Conservation (phyloP, 2,113 vertebrate genomes). For the Ranitomeya variabilis region DNA sequence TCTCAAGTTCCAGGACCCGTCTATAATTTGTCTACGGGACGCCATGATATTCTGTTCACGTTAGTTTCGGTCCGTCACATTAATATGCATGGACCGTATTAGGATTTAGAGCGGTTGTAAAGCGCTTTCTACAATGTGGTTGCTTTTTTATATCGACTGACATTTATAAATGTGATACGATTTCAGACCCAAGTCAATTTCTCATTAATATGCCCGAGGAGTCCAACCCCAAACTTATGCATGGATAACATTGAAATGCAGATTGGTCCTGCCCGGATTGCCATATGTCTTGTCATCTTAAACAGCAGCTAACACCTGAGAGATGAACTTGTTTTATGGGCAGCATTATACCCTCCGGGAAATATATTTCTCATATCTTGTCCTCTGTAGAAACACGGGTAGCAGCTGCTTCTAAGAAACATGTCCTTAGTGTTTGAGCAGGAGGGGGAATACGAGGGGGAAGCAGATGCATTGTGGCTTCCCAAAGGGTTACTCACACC, state of each 20-base stretch:
- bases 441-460: slow-evolving; percentile 5
- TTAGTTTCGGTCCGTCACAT: neutral
- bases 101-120: neutral
- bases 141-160: neutral
- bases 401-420: slow-evolving; percentile 43
- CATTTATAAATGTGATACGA: neutral
- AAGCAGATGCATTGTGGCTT: slow-evolving; percentile 33
- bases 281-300: slow-evolving; percentile 44
- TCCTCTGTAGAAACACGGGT: slow-evolving; percentile 13
- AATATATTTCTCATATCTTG: slow-evolving; percentile 38
- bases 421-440: slow-evolving; percentile 32
- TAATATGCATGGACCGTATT: neutral
- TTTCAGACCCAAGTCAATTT: neutral
- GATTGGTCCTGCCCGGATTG: neutral
- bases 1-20: neutral
- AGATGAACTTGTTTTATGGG: slow-evolving; percentile 36
- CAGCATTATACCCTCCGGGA: slow-evolving; percentile 29
- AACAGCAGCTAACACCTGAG: slow-evolving; percentile 32
- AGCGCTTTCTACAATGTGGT: neutral
- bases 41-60: neutral
- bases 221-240: neutral
- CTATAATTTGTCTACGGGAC: neutral
- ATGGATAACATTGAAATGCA: slow-evolving; percentile 5
- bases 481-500: slow-evolving; percentile 30
- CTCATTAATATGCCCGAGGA: slow-evolving; percentile 14